Percentiles rank a stretch among this genome's conserved stretches.
phyloP scores from a whole-genome alignment of 2,888 invertebrate genomes.

The Drosophila putrida region DNA sequence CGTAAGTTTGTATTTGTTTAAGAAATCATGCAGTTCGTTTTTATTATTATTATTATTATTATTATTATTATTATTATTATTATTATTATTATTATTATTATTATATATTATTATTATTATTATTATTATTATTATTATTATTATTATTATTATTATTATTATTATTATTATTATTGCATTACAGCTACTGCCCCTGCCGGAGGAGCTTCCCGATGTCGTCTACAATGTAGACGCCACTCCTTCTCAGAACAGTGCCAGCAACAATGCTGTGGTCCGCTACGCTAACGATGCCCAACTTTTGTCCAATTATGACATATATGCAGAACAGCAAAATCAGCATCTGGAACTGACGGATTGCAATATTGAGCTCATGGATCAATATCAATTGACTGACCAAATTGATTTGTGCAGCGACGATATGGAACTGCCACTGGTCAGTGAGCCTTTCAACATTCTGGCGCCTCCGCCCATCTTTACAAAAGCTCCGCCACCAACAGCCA shows the following conservation, averaged over 20 bases:
- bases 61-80: neutral
- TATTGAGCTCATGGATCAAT: conserved; percentile 84
- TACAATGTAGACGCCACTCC: conserved; percentile 63
- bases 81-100: neutral
- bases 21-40: neutral
- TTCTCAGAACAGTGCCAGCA: conserved; percentile 24
- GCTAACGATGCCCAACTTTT: conserved; percentile 79
- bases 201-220: conserved; percentile 82
- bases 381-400: conserved; percentile 83
- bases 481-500: conserved; percentile 34
- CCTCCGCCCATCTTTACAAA: conserved; percentile 52
- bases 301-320: conserved; percentile 70
- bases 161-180: neutral
- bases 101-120: neutral
- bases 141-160: neutral
- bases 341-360: conserved; percentile 83
- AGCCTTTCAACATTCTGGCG: conserved; percentile 71
- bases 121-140: neutral
- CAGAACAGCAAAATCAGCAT: conserved; percentile 65
- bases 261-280: conserved; percentile 60
- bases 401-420: conserved; percentile 82
- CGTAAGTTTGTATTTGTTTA: conserved; percentile 39
- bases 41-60: neutral
- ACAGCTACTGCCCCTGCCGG: conserved; percentile 67
- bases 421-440: conserved; percentile 66